These are phyloP conservation scores for Tetragonula carbonaria DNA, from an alignment of 2,888 invertebrate species.

Conservation along the genomic window DNA sequence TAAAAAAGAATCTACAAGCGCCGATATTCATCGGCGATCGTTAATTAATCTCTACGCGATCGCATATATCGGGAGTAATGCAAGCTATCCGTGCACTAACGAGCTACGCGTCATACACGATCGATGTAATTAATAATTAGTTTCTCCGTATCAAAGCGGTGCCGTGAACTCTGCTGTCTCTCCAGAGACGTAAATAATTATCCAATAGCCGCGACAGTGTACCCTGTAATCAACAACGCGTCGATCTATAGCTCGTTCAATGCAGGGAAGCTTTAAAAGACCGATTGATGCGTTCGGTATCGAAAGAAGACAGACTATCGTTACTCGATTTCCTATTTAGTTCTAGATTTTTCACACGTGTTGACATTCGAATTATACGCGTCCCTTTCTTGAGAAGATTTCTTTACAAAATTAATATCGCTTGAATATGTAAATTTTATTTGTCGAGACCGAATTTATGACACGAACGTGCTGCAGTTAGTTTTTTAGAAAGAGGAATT, in stretches of 20 bases:
- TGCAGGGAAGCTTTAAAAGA: slow-evolving; percentile 4
- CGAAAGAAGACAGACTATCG: neutral
- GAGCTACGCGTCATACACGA: slow-evolving; percentile 43
- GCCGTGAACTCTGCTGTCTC: slow-evolving; percentile 48
- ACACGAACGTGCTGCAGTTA: no score
- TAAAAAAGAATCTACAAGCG: neutral
- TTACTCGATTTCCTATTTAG: neutral
- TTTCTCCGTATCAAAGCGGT: slow-evolving; percentile 55
- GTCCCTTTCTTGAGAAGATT: neutral
- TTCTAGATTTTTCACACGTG: neutral
- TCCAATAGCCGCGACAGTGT: slow-evolving; percentile 43
- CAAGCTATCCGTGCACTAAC: slow-evolving; percentile 38
- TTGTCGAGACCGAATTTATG: no score
- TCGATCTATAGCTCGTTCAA: slow-evolving; percentile 2
- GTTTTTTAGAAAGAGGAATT: no score
- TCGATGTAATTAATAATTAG: slow-evolving; percentile 64
- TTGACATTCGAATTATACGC: neutral
- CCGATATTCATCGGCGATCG: slow-evolving; percentile 28
- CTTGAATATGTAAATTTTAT: no score
- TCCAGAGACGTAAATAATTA: slow-evolving; percentile 63
- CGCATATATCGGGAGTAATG: slow-evolving; percentile 4
- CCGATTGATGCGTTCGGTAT: neutral
- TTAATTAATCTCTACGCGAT: slow-evolving; percentile 56
- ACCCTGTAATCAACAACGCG: slow-evolving; percentile 39
- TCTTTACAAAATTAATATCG: neutral